phyloP scores from a whole-genome alignment of 2,888 invertebrate genomes.

The Holacanthella duospinosa region DNA sequence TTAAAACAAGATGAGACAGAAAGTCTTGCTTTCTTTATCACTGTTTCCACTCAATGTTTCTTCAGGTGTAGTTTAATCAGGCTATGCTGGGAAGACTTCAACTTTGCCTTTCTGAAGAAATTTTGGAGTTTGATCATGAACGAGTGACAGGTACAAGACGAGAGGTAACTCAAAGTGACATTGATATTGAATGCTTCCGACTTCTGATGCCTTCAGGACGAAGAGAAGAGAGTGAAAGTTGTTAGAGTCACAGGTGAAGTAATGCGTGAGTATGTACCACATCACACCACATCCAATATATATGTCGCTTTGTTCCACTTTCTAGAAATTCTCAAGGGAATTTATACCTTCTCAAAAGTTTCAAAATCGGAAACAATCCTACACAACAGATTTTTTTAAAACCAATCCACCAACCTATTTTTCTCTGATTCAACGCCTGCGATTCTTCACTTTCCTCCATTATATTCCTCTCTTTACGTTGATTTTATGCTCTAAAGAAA shows the following conservation, averaged over 20 bases:
- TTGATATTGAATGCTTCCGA: not conserved
- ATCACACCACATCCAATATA: slow-evolving; percentile 2
- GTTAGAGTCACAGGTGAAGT: slow-evolving; percentile 5
- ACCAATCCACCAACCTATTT: not conserved
- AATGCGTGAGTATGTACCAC: not conserved
- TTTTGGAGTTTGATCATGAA: not conserved
- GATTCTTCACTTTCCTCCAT: too few relatives aligned
- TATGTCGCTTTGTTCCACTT: not conserved
- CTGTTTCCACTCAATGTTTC: not conserved
- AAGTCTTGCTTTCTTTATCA: not conserved
- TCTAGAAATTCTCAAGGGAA: not conserved
- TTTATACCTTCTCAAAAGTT: not conserved
- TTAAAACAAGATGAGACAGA: slow-evolving; percentile 1
- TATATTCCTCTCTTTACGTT: too few relatives aligned
- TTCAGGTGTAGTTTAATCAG: not conserved
- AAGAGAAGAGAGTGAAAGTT: not conserved
- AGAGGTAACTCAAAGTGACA: not conserved
- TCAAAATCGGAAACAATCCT: not conserved
- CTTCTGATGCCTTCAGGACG: not conserved
- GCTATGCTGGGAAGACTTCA: too few relatives aligned
- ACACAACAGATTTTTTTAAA: not conserved
- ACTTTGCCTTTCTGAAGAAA: not conserved
- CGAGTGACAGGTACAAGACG: not conserved
- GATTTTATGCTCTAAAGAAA: too few relatives aligned
- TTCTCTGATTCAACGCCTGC: too few relatives aligned